These are phyloP conservation scores for Aphis gossypii DNA, from an alignment of 1,140 invertebrate genomes.

Conservation along the genomic window DNA sequence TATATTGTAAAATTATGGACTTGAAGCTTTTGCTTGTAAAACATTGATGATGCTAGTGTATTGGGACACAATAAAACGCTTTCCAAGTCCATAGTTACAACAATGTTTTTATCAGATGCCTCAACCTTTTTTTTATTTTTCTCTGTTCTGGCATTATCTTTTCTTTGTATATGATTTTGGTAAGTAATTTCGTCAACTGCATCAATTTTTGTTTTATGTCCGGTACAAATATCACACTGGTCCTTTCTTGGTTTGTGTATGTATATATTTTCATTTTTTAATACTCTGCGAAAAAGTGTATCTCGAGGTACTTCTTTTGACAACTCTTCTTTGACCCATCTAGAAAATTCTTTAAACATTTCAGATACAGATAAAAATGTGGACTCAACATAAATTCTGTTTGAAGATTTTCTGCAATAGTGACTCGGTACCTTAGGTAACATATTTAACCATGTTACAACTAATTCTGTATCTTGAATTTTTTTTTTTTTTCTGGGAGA, in stretches of 20 bases:
- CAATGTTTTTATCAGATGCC: slow-evolving; percentile 5
- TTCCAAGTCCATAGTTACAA: slow-evolving; percentile 1
- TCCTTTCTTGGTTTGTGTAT: slow-evolving; percentile 6
- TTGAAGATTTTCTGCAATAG: slow-evolving; percentile 5
- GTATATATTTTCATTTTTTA: slow-evolving; percentile 26
- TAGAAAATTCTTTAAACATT: not conserved
- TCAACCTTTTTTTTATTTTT: slow-evolving; percentile 5
- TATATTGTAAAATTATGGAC: slow-evolving; percentile 66
- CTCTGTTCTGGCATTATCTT: not conserved
- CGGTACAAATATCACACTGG: slow-evolving; percentile 11
- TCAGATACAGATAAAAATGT: slow-evolving; percentile 10
- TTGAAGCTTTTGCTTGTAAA: slow-evolving; percentile 65
- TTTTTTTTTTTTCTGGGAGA: not conserved
- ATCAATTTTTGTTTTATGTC: slow-evolving; percentile 19
- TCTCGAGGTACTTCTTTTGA: not conserved
- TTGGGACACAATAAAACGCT: not conserved
- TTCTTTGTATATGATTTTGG: slow-evolving; percentile 7
- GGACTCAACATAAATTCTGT: not conserved
- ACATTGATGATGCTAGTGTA: slow-evolving; percentile 63
- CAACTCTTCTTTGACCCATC: not conserved
- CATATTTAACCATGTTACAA: slow-evolving; percentile 2
- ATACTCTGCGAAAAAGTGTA: slow-evolving; percentile 1
- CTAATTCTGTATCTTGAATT: slow-evolving; percentile 2
- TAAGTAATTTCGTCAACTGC: slow-evolving; percentile 16
- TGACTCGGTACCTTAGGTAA: slow-evolving; percentile 44